A percentile compares a stretch with the other conserved stretches of the same genome.
Evolutionary conservation across 2,113 vertebrate genomes (phyloP).

Genomic region (Dasypus novemcinctus): DNA sequence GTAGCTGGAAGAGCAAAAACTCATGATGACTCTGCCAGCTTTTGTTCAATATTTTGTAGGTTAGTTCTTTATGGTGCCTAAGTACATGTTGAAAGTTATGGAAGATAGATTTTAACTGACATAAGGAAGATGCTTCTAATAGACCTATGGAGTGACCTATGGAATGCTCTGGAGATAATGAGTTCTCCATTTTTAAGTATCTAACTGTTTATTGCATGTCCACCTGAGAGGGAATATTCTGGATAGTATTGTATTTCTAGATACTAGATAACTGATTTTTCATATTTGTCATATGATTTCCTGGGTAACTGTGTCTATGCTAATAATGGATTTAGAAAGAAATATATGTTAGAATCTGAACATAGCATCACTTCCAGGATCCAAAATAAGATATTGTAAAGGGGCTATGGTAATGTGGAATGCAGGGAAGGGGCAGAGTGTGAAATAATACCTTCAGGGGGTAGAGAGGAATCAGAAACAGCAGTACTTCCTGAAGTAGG

Average conservation of each 20-base stretch:
- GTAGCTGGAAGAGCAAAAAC: background rate
- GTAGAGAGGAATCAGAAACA: background rate
- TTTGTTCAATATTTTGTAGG: background rate
- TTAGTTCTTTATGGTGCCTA: background rate
- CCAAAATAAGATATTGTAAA: background rate
- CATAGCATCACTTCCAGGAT: background rate
- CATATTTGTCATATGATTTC: background rate
- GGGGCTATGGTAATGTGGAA: background rate
- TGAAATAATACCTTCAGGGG: background rate
- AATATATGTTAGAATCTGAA: background rate
- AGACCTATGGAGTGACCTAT: background rate
- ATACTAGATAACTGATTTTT: background rate
- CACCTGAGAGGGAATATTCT: background rate
- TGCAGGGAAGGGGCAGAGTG: background rate
- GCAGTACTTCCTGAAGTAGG: background rate
- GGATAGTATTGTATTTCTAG: background rate
- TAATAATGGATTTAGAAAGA: constrained; percentile 4
- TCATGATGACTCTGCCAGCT: background rate
- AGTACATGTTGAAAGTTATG: background rate
- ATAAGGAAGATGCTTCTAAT: background rate
- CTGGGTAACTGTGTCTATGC: background rate
- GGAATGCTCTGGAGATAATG: background rate
- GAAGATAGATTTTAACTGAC: background rate
- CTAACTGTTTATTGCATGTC: background rate
- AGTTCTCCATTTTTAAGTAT: background rate